These are phyloP conservation scores for Daboia siamensis DNA, from an alignment of 2,113 vertebrate genomes.

Conservation along the genomic window DNA sequence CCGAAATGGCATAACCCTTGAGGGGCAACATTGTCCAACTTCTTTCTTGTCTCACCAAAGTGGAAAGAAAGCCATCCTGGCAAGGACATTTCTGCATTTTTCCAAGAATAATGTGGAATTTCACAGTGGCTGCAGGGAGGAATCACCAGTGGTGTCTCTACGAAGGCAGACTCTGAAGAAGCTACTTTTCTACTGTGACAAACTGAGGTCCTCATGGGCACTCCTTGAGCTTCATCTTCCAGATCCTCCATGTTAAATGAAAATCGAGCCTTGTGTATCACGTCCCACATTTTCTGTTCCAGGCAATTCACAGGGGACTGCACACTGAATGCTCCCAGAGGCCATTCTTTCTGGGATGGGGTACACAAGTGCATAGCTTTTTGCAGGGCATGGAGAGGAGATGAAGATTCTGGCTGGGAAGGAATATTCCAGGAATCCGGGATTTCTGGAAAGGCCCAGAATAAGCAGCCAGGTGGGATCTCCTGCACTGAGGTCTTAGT, in stretches of 20 bases:
- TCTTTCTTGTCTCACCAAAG: not conserved
- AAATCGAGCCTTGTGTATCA: slow-evolving; percentile 50
- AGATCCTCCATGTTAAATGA: accelerated
- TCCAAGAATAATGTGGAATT: accelerated
- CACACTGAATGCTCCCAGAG: slow-evolving; percentile 40
- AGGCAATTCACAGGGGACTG: slow-evolving; percentile 55
- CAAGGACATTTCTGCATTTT: not conserved
- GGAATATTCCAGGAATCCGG: slow-evolving; percentile 57
- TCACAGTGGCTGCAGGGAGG: accelerated
- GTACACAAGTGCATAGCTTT: slow-evolving; percentile 87
- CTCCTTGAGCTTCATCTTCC: not conserved
- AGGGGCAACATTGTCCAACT: not conserved
- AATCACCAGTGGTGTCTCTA: accelerated
- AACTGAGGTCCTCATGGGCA: accelerated
- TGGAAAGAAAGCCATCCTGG: not conserved
- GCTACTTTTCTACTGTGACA: not conserved
- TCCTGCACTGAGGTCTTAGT: slow-evolving; percentile 85
- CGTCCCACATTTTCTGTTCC: slow-evolving; percentile 67
- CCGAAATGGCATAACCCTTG: not conserved
- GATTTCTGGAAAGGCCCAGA: slow-evolving; percentile 63
- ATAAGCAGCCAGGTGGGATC: slow-evolving; percentile 73
- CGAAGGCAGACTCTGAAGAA: accelerated
- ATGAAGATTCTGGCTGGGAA: slow-evolving; percentile 64
- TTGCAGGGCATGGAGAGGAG: slow-evolving; percentile 80
- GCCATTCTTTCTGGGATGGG: slow-evolving; percentile 39